Evolutionary conservation across 2,888 invertebrate genomes (phyloP).

Genomic region (Ormyrus labotus): DNA sequence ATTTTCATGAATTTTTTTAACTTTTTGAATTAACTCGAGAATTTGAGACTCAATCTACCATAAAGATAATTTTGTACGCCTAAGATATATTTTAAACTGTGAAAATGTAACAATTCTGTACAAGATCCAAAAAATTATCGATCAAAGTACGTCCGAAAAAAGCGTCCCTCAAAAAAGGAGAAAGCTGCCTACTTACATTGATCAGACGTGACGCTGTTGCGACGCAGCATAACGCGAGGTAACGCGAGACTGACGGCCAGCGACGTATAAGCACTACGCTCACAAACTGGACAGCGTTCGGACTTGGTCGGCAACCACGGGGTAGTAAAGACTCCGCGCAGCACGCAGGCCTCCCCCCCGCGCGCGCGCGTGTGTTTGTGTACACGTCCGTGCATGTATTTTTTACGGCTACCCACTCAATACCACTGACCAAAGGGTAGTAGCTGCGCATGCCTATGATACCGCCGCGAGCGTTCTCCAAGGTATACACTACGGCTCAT

Average conservation of each 20-base stretch:
- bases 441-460: conserved; percentile 67
- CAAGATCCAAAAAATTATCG: neutral
- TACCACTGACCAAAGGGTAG: conserved; percentile 70
- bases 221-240: conserved; percentile 12
- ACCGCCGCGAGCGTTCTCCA: too few relatives aligned
- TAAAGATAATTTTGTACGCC: too few relatives aligned
- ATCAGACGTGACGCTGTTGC: conserved; percentile 29
- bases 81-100: too few relatives aligned
- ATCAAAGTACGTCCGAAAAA: neutral
- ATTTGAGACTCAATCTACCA: too few relatives aligned
- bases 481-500: conserved; percentile 22
- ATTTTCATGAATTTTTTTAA: too few relatives aligned
- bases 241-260: conserved; percentile 31
- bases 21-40: too few relatives aligned
- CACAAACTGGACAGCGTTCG: conserved; percentile 70
- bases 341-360: conserved; percentile 7
- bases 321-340: conserved; percentile 4
- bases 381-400: conserved; percentile 61
- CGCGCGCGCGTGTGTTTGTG: conserved; percentile 49
- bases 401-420: conserved; percentile 70
- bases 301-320: neutral
- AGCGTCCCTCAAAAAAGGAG: neutral
- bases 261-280: conserved; percentile 56
- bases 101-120: too few relatives aligned
- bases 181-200: conserved; percentile 33